phyloP scores from a whole-genome alignment of 2,797 vertebrate genomes.

The Champsocephalus esox region DNA sequence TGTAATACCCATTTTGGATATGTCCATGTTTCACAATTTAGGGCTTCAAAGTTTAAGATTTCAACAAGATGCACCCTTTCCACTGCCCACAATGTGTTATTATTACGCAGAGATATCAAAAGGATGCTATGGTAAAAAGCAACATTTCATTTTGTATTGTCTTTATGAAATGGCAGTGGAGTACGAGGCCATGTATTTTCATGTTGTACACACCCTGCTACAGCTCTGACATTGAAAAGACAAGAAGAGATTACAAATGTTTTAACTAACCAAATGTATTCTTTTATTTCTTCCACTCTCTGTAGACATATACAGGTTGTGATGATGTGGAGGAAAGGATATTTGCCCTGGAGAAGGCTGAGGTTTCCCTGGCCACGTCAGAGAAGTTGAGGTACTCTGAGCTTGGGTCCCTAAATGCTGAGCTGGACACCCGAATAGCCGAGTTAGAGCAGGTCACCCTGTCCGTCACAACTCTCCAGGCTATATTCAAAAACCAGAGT shows the following conservation, averaged over 20 bases:
- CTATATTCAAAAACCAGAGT: slow-evolving; percentile 36
- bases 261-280: neutral
- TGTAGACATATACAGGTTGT: neutral
- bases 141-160: neutral
- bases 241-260: neutral
- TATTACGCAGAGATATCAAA: neutral
- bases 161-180: neutral
- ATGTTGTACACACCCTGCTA: neutral
- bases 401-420: neutral
- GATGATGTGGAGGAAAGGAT: slow-evolving; percentile 21
- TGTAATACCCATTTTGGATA: no score
- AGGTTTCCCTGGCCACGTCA: slow-evolving; percentile 16
- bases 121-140: neutral
- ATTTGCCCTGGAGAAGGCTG: slow-evolving; percentile 25
- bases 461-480: slow-evolving; percentile 23
- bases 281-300: neutral
- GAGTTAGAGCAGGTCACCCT: slow-evolving; percentile 27
- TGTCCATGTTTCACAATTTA: no score
- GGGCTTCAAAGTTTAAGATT: no score
- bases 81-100: neutral
- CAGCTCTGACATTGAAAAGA: neutral
- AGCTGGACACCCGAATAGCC: slow-evolving; percentile 11
- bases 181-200: neutral
- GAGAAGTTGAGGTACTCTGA: slow-evolving; percentile 15
- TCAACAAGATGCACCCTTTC: no score